Evolutionary conservation across 2,888 invertebrate species (phyloP), one percentile per base, ranked within the genome.

Genomic region (Pterostichus niger): DNA sequence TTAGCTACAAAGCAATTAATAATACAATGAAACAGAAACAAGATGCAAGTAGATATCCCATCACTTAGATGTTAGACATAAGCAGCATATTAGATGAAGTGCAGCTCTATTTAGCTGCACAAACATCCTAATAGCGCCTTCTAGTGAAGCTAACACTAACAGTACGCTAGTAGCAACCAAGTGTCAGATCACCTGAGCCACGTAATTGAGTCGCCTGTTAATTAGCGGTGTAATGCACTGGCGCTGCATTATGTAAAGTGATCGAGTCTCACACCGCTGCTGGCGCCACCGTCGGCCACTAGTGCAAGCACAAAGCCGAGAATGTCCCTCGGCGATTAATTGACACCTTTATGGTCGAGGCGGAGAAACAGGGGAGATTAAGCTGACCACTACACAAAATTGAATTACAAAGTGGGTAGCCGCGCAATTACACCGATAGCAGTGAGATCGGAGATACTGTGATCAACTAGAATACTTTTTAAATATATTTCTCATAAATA

Each of bases 151-250:
- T 71, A 15, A 40, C 15, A 71, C 68, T 71, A 56, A 56, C 56
- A 56, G 9, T 2, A 35, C 40, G n/a, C 61, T 61, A 61, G 61
- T 31, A 24, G 35, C 40, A 71, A n/a, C n/a, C 44, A 71, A 71
- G 68, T 71, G 68, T 71, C 68, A 17, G 68, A 71, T 71, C 68
- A 71, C 68, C 68, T 71, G 68, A 71, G 68, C 68, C 68, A 44
- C 35, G 81, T 81, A 81, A 73, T 81, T 71, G 81, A 81, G 56
- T 71, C 71, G 49, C 52, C 56, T 73, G 81, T 81, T 81, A 81
- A 81, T 81, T 81, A 81, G 71, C 31, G 81, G 24, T 81, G 73
- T 81, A 81, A 81, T 73, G 81, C 71, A 68, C 68, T 61, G 56
- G 68, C 15, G 44, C 64, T 71, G 68, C 68, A 71, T 71, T 71